Percentiles rank a stretch among this genome's conserved stretches.
phyloP scores from a whole-genome alignment of 2,113 vertebrate species.

The Prochilodus magdalenae region DNA sequence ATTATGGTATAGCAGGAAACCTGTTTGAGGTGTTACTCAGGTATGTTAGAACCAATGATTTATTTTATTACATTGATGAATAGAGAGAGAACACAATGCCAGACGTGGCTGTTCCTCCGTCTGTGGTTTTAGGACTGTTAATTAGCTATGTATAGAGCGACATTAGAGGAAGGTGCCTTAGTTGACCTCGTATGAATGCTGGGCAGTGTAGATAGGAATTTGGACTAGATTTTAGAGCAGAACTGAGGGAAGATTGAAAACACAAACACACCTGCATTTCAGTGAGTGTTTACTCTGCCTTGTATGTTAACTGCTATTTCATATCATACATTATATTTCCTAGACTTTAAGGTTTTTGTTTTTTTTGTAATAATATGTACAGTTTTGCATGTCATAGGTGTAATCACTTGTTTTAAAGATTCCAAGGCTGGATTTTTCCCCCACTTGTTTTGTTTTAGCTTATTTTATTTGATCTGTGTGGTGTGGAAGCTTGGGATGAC shows the following conservation, averaged over 20 bases:
- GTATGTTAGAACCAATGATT: slow-evolving; percentile 65
- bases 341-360: slow-evolving; percentile 63
- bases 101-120: not conserved
- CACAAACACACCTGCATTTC: slow-evolving; percentile 80
- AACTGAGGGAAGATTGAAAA: slow-evolving; percentile 36
- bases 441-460: slow-evolving; percentile 68
- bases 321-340: slow-evolving; percentile 75
- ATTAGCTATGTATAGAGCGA: slow-evolving; percentile 30
- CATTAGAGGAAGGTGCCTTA: slow-evolving; percentile 53
- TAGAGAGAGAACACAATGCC: slow-evolving; percentile 3
- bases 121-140: slow-evolving; percentile 36
- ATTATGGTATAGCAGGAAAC: slow-evolving; percentile 49
- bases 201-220: slow-evolving; percentile 56
- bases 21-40: slow-evolving; percentile 61
- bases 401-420: slow-evolving; percentile 86
- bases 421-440: slow-evolving; percentile 53
- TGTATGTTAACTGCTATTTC: slow-evolving; percentile 87
- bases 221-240: slow-evolving; percentile 33
- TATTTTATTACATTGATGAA: slow-evolving; percentile 44
- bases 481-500: slow-evolving; percentile 86
- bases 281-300: slow-evolving; percentile 85
- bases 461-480: slow-evolving; percentile 79
- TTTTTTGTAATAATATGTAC: slow-evolving; percentile 99
- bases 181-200: slow-evolving; percentile 26
- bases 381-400: slow-evolving; percentile 99